Percentiles rank a stretch among this genome's conserved stretches.
Conservation (phyloP, 2,113 vertebrate species). For the Copsychus sechellarum region DNA sequence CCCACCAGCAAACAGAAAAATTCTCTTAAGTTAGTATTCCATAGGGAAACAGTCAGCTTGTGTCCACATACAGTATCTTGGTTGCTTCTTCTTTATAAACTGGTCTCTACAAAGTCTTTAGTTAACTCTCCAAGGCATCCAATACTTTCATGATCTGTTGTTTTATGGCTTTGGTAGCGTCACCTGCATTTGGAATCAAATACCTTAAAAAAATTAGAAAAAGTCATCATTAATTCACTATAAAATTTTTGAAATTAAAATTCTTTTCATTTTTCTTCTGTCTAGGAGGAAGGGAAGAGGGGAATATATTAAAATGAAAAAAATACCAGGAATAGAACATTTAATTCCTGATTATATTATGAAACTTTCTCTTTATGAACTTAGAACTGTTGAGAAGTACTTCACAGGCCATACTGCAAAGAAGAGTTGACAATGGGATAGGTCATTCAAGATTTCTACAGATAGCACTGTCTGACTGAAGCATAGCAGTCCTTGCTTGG, state of each 20-base stretch:
- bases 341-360: not conserved
- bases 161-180: slow-evolving; percentile 98
- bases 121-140: slow-evolving; percentile 94
- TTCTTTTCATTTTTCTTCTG: not conserved
- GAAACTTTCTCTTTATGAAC: not conserved
- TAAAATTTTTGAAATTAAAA: not conserved
- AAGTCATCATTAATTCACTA: not conserved
- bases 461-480: not conserved
- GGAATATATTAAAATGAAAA: not conserved
- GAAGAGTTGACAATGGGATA: not conserved
- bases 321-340: not conserved
- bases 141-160: slow-evolving; percentile 99
- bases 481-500: not conserved
- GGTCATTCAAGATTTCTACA: not conserved
- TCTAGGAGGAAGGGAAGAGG: not conserved
- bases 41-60: slow-evolving; percentile 56
- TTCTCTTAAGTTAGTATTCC: slow-evolving; percentile 64
- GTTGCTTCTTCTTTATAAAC: slow-evolving; percentile 65
- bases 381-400: not conserved
- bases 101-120: slow-evolving; percentile 44
- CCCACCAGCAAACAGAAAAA: slow-evolving; percentile 65
- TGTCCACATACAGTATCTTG: slow-evolving; percentile 66
- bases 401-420: not conserved
- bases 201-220: slow-evolving; percentile 77
- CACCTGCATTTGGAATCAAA: slow-evolving; percentile 96